phyloP scores from a whole-genome alignment of 2,113 vertebrate species.

The Muscicapa adusta region DNA sequence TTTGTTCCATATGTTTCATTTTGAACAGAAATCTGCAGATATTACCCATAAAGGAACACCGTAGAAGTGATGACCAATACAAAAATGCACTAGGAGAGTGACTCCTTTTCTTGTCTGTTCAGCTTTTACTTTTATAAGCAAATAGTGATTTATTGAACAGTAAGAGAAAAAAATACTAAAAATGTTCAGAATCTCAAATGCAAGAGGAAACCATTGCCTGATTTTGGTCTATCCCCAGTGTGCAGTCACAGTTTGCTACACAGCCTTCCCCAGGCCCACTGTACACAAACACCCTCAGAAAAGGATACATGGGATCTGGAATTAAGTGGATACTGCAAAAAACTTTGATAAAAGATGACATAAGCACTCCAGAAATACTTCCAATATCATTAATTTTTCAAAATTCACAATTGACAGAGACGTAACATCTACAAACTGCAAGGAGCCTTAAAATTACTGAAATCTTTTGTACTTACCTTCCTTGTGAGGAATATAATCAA shows the following conservation, averaged over 20 bases:
- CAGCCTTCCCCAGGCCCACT: background rate
- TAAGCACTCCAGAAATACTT: background rate
- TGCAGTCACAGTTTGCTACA: background rate
- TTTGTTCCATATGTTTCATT: background rate
- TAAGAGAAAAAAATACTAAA: background rate
- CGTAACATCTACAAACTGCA: background rate
- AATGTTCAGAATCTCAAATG: background rate
- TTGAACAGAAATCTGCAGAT: background rate
- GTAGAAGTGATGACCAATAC: background rate
- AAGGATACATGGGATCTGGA: background rate
- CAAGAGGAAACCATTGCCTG: background rate
- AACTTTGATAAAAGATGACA: background rate
- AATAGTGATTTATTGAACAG: background rate
- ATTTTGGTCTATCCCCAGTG: background rate
- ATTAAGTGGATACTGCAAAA: background rate
- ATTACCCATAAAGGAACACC: background rate
- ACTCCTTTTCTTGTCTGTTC: background rate
- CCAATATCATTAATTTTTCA: background rate
- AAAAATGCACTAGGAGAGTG: background rate
- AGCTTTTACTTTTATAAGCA: background rate
- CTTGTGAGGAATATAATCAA: conserved; percentile 43
- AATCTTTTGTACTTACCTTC: background rate
- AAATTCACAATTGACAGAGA: background rate
- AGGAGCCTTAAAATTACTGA: background rate
- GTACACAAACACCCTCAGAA: background rate